A percentile compares a stretch with the other conserved stretches of the same genome.
Evolutionary conservation across 2,797 vertebrate genomes (phyloP).

Genomic region (Liasis olivaceus): DNA sequence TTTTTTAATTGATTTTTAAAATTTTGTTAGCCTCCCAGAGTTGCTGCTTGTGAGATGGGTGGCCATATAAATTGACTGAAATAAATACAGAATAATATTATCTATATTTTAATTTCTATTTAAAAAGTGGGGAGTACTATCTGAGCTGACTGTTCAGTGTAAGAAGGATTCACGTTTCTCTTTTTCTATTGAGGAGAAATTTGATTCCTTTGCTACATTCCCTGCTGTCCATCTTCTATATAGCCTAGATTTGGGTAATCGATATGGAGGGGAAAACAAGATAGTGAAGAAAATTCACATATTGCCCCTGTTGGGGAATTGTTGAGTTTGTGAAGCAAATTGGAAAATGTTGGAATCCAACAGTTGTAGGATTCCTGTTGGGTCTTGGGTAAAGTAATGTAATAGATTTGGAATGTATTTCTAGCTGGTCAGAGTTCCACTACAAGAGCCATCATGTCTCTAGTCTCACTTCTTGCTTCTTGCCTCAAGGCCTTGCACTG

Average conservation of each 20-base stretch:
- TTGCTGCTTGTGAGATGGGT: background rate
- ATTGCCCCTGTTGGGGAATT: rapidly evolving
- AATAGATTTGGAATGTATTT: conserved; percentile 52
- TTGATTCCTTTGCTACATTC: conserved; percentile 29
- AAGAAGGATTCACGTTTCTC: conserved; percentile 55
- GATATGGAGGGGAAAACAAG: background rate
- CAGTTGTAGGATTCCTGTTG: background rate
- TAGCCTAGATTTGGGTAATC: background rate
- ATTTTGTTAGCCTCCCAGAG: background rate
- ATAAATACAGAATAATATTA: conserved; percentile 15
- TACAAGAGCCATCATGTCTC: background rate
- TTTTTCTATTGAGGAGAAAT: conserved; percentile 49
- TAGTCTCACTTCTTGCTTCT: conserved; percentile 25
- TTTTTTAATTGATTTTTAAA: background rate
- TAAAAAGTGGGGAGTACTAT: conserved; percentile 50
- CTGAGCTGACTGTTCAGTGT: conserved; percentile 64
- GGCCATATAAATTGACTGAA: background rate
- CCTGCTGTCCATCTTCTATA: conserved; percentile 29
- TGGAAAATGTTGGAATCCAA: conserved; percentile 37
- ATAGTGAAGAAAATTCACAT: background rate
- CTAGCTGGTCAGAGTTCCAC: conserved; percentile 44
- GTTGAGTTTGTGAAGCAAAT: background rate
- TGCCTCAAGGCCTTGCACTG: conserved; percentile 48
- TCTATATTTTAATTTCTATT: conserved; percentile 41
- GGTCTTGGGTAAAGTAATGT: conserved; percentile 26